phyloP scores from a whole-genome alignment of 2,888 invertebrate species.

The Troides aeacus region DNA sequence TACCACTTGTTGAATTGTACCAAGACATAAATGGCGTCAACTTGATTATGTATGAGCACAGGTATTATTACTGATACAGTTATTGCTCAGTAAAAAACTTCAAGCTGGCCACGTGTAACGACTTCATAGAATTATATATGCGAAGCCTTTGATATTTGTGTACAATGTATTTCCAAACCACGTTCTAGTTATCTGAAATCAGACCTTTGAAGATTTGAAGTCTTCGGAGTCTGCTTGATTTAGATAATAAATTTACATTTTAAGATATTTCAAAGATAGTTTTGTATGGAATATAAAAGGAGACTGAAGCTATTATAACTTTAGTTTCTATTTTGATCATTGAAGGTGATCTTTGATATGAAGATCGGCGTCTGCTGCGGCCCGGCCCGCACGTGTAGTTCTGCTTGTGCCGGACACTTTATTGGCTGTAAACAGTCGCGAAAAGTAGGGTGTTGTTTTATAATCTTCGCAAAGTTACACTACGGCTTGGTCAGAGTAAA shows the following conservation, averaged over 20 bases:
- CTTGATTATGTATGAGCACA: background rate
- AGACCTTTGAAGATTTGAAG: slow-evolving; percentile 1
- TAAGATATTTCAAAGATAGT: background rate
- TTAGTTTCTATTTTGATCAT: background rate
- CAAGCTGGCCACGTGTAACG: background rate
- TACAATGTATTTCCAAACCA: background rate
- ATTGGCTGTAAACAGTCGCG: background rate
- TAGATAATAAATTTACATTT: background rate
- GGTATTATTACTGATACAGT: too few species aligned
- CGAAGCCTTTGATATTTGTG: background rate
- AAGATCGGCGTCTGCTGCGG: background rate
- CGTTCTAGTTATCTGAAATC: background rate
- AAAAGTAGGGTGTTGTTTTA: background rate
- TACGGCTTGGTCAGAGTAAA: background rate
- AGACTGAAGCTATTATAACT: background rate
- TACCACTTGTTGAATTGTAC: background rate
- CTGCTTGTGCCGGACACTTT: slow-evolving; percentile 4
- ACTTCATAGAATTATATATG: background rate
- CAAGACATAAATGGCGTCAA: background rate
- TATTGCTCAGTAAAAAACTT: background rate
- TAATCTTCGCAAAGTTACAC: slow-evolving; percentile 1
- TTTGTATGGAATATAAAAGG: background rate
- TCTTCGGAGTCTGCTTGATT: background rate
- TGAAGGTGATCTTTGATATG: background rate
- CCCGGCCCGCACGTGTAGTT: background rate